Evolutionary conservation across 2,113 vertebrate genomes (phyloP).

Genomic region (Sterrhoptilus dennistouni): DNA sequence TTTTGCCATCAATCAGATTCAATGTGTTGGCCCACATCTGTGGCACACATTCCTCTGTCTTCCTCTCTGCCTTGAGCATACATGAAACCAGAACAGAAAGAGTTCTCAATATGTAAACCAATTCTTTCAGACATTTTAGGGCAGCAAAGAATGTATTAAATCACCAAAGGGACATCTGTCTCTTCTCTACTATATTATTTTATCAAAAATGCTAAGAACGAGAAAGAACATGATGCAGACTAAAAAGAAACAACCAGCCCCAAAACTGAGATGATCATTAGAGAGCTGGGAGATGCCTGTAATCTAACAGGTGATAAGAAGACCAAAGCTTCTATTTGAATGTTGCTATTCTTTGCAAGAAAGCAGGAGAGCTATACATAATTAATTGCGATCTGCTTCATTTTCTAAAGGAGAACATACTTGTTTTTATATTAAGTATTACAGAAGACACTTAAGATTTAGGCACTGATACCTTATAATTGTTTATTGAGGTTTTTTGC

Average conservation of each 20-base stretch:
- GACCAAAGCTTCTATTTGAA: constrained; percentile 3
- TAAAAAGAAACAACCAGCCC: background rate
- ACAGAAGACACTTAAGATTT: constrained; percentile 59
- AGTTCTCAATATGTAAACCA: background rate
- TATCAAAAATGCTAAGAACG: constrained; percentile 14
- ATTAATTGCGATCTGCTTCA: constrained; percentile 65
- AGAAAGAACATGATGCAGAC: background rate
- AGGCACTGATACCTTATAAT: constrained; percentile 25
- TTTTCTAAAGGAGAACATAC: constrained; percentile 62
- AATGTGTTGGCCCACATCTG: background rate
- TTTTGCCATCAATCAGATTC: background rate
- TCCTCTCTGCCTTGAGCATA: background rate
- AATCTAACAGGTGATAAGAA: constrained; percentile 53
- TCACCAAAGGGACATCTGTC: constrained; percentile 9
- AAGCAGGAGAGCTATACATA: constrained; percentile 49
- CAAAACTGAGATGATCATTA: constrained; percentile 4
- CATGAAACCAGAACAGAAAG: background rate
- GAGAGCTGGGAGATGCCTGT: constrained; percentile 26
- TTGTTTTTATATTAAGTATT: constrained; percentile 63
- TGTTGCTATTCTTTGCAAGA: constrained; percentile 20
- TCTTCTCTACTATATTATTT: background rate
- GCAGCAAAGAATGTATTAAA: background rate
- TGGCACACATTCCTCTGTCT: background rate
- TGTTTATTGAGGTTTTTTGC: background rate
- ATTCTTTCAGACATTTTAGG: background rate